These are phyloP conservation scores for zebrafish (Danio rerio) DNA, from an alignment of 2,113 vertebrate genomes.

Conservation along the genomic window GRCz12tu NC_133176.1:44315501-44316000, in stretches of 20 bases:
- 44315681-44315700: background rate
- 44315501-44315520: no score
- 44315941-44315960: background rate
- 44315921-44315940: background rate
- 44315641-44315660: background rate
- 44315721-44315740: background rate
- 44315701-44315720: conserved; percentile 3
- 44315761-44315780: background rate
- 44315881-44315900: conserved; percentile 4
- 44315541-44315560: no score
- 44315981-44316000: background rate
- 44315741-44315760: background rate
- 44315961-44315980: background rate
- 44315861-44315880: conserved; percentile 2
- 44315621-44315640: background rate
- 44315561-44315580: no score
- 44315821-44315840: conserved; percentile 32
- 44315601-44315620: no score
- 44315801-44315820: conserved; percentile 4
- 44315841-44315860: conserved; percentile 31
- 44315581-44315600: no score
- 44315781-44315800: background rate
- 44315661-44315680: background rate
- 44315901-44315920: background rate
- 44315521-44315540: no score